Evolutionary conservation across 2,888 invertebrate genomes (phyloP).

Genomic region (Athetis lepigone): DNA sequence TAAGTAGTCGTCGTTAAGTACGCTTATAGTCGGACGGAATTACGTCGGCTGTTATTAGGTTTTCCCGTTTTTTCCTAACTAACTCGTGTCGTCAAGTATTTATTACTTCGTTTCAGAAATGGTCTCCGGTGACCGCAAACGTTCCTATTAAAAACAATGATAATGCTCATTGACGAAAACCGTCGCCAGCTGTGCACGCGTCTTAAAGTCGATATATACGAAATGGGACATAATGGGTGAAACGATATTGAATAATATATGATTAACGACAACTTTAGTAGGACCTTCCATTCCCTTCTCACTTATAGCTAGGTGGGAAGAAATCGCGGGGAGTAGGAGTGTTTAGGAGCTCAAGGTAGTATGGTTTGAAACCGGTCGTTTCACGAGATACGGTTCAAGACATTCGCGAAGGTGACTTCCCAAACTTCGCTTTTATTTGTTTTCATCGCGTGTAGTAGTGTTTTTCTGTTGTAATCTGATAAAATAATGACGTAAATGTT

Average conservation of each 20-base stretch:
- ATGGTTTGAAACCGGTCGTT: conserved; percentile 33
- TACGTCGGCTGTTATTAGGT: neutral
- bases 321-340: conserved; percentile 1
- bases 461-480: conserved; percentile 57
- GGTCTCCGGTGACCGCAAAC: neutral
- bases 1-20: neutral
- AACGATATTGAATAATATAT: conserved; percentile 66
- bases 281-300: conserved; percentile 30
- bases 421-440: conserved; percentile 63
- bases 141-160: neutral
- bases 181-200: conserved; percentile 27
- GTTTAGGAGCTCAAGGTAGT: conserved; percentile 45
- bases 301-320: neutral
- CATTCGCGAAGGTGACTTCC: conserved; percentile 45
- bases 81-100: neutral
- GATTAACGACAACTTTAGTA: conserved; percentile 41
- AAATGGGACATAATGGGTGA: conserved; percentile 48
- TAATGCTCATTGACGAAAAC: conserved; percentile 11
- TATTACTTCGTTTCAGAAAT: neutral
- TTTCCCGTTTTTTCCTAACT: neutral
- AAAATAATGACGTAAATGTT: conserved; percentile 44
- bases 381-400: conserved; percentile 33
- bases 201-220: conserved; percentile 46
- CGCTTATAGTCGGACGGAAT: neutral
- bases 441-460: conserved; percentile 48